These are phyloP conservation scores for Mesocricetus auratus DNA, from an alignment of 2,113 vertebrate genomes.

Conservation along the genomic window DNA sequence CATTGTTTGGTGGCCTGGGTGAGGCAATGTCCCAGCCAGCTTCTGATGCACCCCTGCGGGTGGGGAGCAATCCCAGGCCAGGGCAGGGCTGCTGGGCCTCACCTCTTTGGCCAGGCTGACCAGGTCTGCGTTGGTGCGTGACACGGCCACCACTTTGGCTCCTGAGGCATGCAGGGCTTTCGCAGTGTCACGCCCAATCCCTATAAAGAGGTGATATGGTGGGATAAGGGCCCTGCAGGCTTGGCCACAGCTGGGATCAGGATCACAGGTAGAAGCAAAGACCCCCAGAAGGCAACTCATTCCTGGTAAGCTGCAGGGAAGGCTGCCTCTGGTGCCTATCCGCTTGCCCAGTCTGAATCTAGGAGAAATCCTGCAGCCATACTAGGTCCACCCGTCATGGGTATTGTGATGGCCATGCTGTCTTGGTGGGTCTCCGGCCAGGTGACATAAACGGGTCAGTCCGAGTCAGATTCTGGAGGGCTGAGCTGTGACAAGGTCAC, in stretches of 20 bases:
- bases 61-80: rapidly evolving
- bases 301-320: background rate
- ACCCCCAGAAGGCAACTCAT: background rate
- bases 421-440: background rate
- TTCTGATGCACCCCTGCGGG: background rate
- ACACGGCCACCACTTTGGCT: constrained; percentile 91
- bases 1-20: background rate
- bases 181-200: constrained; percentile 91
- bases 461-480: background rate
- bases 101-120: constrained; percentile 91
- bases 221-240: background rate
- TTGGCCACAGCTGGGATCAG: background rate
- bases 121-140: constrained; percentile 90
- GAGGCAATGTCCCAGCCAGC: background rate
- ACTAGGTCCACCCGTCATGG: background rate
- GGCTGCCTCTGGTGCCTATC: background rate
- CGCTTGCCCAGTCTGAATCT: background rate
- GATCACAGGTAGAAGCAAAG: background rate
- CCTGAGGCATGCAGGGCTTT: constrained; percentile 89
- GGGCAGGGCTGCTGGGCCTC: background rate
- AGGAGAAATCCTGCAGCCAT: background rate
- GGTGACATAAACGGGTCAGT: background rate
- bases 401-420: background rate
- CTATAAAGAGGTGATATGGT: constrained; percentile 77
- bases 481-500: background rate